Percentiles rank a stretch among this genome's conserved stretches.
phyloP scores from a whole-genome alignment of 2,797 vertebrate genomes.

The Gallinago nigripennis region DNA sequence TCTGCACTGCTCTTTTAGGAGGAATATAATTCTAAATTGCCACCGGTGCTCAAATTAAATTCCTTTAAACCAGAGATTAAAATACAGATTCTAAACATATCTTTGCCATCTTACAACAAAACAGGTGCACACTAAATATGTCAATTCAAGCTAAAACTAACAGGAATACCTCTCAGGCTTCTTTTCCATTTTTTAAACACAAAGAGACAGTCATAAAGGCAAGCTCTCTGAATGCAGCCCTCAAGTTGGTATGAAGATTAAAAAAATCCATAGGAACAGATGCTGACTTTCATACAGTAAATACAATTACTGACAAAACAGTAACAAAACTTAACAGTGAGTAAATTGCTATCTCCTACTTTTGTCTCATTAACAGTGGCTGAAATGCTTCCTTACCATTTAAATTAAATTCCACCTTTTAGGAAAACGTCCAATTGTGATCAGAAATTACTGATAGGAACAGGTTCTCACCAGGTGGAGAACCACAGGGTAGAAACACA shows the following conservation, averaged over 20 bases:
- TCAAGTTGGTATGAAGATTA: neutral
- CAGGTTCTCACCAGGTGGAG: neutral
- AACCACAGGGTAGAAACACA: neutral
- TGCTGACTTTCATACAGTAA: neutral
- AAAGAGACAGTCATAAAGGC: neutral
- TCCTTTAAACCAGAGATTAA: neutral
- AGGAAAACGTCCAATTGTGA: neutral
- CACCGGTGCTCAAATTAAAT: neutral
- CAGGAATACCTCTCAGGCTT: neutral
- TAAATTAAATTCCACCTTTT: neutral
- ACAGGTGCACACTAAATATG: neutral
- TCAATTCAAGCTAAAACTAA: neutral
- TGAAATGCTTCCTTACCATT: neutral
- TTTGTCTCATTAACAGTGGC: neutral
- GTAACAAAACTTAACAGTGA: neutral
- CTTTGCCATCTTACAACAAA: neutral
- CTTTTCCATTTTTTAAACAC: neutral
- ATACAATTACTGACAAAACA: slow-evolving; percentile 22
- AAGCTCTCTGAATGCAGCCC: neutral
- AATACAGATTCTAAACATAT: neutral
- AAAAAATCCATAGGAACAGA: slow-evolving; percentile 22
- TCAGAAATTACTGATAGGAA: neutral
- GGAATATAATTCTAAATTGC: neutral
- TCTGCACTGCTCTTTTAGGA: neutral
- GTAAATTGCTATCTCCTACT: neutral